Conservation (phyloP, 2,113 vertebrate species). For the Lampris incognitus region DNA sequence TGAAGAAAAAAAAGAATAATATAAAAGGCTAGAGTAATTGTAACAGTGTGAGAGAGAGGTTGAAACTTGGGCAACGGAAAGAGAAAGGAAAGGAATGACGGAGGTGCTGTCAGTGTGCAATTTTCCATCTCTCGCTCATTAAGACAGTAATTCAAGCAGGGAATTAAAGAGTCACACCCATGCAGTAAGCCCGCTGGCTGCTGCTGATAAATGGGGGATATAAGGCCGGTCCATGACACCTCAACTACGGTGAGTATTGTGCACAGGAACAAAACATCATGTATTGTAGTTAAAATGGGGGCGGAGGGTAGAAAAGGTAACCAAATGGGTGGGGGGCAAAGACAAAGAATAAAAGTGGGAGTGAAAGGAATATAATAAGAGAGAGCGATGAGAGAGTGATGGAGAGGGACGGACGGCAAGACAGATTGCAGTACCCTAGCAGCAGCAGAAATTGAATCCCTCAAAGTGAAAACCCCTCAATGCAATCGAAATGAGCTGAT, state of each 20-base stretch:
- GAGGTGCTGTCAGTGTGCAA: constrained; percentile 52
- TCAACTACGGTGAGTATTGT: constrained; percentile 10
- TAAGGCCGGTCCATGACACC: constrained; percentile 37
- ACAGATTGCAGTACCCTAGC: constrained; percentile 12
- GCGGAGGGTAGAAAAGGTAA: not conserved
- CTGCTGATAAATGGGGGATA: constrained; percentile 50
- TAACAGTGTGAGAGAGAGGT: constrained; percentile 43
- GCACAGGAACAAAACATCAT: constrained; percentile 7
- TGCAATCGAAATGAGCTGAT: not conserved
- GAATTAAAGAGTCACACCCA: constrained; percentile 58
- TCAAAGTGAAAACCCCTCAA: not conserved
- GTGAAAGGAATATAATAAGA: not conserved
- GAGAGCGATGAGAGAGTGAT: not conserved
- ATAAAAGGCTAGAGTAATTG: constrained; percentile 15
- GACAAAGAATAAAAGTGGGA: not conserved
- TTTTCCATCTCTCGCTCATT: constrained; percentile 67
- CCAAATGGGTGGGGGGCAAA: not conserved
- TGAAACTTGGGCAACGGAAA: constrained; percentile 51
- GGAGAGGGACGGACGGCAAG: not conserved
- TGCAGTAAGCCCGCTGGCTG: constrained; percentile 47
- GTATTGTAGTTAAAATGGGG: not conserved
- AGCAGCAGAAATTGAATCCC: constrained; percentile 7
- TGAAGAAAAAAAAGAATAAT: no score
- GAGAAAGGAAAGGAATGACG: constrained; percentile 58
- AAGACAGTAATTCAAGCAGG: constrained; percentile 69